Conservation (phyloP, 2,113 vertebrate species). For the Dasyurus viverrinus region DNA sequence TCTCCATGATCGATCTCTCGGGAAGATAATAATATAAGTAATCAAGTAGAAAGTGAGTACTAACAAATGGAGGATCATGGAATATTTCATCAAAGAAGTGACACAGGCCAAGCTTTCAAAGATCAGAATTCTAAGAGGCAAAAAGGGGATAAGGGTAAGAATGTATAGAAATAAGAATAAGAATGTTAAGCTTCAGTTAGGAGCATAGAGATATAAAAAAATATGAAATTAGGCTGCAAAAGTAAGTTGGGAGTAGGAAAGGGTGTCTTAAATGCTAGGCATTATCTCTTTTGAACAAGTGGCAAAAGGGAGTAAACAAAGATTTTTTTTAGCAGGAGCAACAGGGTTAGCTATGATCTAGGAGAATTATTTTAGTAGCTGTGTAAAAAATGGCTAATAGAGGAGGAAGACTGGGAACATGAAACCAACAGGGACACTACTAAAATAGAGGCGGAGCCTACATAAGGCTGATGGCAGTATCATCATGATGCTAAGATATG, state of each 20-base stretch:
- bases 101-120: not conserved
- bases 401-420: not conserved
- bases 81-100: not conserved
- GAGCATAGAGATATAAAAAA: not conserved
- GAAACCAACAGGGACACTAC: too few species aligned
- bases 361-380: not conserved
- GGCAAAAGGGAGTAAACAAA: not conserved
- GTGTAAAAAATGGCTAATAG: not conserved
- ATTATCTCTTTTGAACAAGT: not conserved
- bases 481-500: not conserved
- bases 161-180: not conserved
- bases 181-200: not conserved
- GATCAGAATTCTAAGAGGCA: not conserved
- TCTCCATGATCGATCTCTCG: not conserved
- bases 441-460: not conserved
- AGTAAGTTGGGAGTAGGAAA: not conserved
- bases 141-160: not conserved
- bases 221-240: not conserved
- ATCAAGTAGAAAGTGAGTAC: not conserved
- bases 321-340: not conserved
- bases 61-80: not conserved
- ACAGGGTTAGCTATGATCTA: not conserved
- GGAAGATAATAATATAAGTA: not conserved
- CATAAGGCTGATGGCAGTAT: not conserved
- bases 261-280: not conserved